phyloP scores from a whole-genome alignment of 2,113 vertebrate genomes.

The Rhizomys pruinosus region DNA sequence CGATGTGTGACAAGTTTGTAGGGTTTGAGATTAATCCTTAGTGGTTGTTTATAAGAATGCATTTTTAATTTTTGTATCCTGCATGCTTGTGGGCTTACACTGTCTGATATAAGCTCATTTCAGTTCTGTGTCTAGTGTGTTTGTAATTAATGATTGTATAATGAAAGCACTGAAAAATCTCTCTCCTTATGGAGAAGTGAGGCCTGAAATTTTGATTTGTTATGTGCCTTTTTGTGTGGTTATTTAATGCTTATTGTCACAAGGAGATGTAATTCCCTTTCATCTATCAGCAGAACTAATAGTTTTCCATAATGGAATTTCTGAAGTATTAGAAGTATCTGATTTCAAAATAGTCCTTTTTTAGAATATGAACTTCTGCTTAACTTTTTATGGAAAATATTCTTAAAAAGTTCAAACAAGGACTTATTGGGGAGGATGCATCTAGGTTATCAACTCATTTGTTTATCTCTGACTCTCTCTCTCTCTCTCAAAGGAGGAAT shows the following conservation, averaged over 20 bases:
- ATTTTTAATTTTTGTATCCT: conserved; percentile 78
- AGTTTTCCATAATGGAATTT: conserved; percentile 58
- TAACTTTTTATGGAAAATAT: conserved; percentile 53
- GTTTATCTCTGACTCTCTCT: background rate
- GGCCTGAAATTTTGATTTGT: conserved; percentile 78
- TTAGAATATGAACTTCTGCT: conserved; percentile 26
- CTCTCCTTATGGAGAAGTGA: conserved; percentile 77
- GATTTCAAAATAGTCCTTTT: conserved; percentile 21
- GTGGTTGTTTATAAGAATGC: conserved; percentile 81
- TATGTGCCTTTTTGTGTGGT: conserved; percentile 30
- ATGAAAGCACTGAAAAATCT: conserved; percentile 79
- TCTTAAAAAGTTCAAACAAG: conserved; percentile 48
- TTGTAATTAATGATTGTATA: conserved; percentile 81
- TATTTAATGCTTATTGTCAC: conserved; percentile 72
- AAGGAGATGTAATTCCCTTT: conserved; percentile 57
- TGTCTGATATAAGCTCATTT: conserved; percentile 75
- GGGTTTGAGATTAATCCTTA: conserved; percentile 84
- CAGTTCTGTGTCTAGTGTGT: conserved; percentile 75
- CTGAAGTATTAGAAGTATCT: conserved; percentile 45
- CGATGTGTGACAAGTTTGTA: conserved; percentile 78
- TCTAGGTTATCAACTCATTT: background rate
- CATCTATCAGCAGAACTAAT: conserved; percentile 68
- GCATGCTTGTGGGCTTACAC: conserved; percentile 78
- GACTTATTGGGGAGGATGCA: background rate
- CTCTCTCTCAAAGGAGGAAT: background rate